Evolutionary conservation across 92 coral and sea anemone genomes (phyloP), one percentile per base, ranked within the genome.

Genomic region (Epizoanthus stellaris): DNA sequence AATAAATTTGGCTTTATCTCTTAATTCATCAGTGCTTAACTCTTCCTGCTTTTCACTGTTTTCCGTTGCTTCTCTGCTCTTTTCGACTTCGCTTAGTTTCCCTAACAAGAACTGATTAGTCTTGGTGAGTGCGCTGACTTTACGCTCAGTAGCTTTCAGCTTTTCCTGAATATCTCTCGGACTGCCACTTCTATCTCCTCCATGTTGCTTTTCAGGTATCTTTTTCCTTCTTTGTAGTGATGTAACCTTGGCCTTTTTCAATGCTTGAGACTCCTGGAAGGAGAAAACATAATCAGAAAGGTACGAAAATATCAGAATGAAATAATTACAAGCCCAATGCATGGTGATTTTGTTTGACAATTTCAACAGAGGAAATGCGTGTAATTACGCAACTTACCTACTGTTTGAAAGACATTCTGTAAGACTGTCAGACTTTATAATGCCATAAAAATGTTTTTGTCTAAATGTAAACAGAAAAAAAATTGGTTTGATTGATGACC

Each of bases 231-330:
- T 45, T 13, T n/a, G 54, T 43, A 23, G 39, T 21, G 42, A 43
- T 5, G 58, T n/a, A 4, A 11, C 21, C 17, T 43, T 16, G 25
- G 1, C 42, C 40, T 8, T 47, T 61, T 16, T 57, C 45, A 45
- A 79, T 12, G 73, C 83, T 63, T 70, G 83, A 21, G 61, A 20
- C 52, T 79, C 73, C 73, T 79, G 42, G 8, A 67, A 68, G 42
- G 30, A 6, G 2, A 76, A 43, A 12, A 79, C 47, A 38, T 3
- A n/a, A 9, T 67, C n/a, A 75, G 15, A 30, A 14, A 39, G 16
- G 4, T 3, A 5, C 5, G 19, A 67, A 36, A 3, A 3, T 75
- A 13, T 11, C 47, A 30, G 19, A 75, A 30, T 4, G 5, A 40
- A 19, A 19, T 12, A 25, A 23, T 21, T 7, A 6, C 61, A 30